Percentiles rank a stretch among this genome's conserved stretches.
Conservation (phyloP, 1,140 invertebrate species). For the Platyscapa corneri region DNA sequence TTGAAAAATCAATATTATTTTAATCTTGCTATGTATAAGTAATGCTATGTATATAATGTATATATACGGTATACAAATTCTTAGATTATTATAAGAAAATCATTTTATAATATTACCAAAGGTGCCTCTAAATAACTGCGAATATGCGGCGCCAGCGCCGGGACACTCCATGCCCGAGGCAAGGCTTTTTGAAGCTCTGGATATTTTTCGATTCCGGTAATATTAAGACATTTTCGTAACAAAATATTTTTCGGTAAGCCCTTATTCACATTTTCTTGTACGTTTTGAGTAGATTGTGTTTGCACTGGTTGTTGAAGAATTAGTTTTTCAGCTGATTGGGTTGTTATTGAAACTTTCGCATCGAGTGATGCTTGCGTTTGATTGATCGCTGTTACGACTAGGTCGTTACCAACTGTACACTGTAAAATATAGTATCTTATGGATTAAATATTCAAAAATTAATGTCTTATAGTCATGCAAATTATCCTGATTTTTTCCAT, state of each 20-base stretch:
- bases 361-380: constrained; percentile 55
- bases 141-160: constrained; percentile 75
- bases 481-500: background rate
- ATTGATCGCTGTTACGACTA: constrained; percentile 50
- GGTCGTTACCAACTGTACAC: constrained; percentile 62
- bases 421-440: constrained; percentile 42
- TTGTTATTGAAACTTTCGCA: constrained; percentile 55
- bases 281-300: constrained; percentile 63
- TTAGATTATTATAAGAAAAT: no score
- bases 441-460: background rate
- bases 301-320: constrained; percentile 60
- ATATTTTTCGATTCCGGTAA: constrained; percentile 81
- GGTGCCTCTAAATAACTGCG: constrained; percentile 78
- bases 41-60: no score
- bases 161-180: constrained; percentile 85
- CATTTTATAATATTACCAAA: constrained; percentile 63
- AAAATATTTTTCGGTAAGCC: constrained; percentile 70
- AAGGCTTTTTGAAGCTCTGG: constrained; percentile 79
- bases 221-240: constrained; percentile 77
- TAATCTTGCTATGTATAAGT: no score
- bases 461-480: background rate
- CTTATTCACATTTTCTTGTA: constrained; percentile 77
- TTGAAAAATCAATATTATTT: no score
- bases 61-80: no score
- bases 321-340: constrained; percentile 54